Evolutionary conservation across 2,797 vertebrate species (phyloP).

Genomic region (Helostoma temminkii): DNA sequence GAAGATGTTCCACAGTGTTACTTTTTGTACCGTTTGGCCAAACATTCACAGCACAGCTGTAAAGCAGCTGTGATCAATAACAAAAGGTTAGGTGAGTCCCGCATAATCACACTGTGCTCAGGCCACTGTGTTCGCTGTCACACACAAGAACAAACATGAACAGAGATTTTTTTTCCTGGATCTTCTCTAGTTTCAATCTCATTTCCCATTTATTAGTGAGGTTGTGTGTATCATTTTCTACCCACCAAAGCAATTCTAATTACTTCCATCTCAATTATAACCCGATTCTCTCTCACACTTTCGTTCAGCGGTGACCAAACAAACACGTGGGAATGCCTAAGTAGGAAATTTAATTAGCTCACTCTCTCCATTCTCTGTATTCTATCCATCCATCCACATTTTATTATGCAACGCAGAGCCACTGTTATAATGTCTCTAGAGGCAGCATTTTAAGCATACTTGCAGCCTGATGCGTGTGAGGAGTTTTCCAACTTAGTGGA

Average conservation of each 20-base stretch:
- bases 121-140: constrained; percentile 5
- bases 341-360: constrained; percentile 56
- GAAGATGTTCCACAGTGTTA: constrained; percentile 3
- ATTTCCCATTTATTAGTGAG: constrained; percentile 28
- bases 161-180: neutral
- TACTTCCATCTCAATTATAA: constrained; percentile 1
- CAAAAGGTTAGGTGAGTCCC: neutral
- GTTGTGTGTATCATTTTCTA: constrained; percentile 19
- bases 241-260: constrained; percentile 24
- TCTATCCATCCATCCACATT: constrained; percentile 18
- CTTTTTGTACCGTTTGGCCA: constrained; percentile 18
- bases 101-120: neutral
- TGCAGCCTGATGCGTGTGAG: constrained; percentile 61
- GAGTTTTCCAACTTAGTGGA: constrained; percentile 67
- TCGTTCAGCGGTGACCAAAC: constrained; percentile 54
- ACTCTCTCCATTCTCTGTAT: constrained; percentile 12
- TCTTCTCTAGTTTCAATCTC: constrained; percentile 35
- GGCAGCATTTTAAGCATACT: constrained; percentile 74
- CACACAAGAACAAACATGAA: constrained; percentile 17
- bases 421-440: constrained; percentile 48
- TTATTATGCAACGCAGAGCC: constrained; percentile 71
- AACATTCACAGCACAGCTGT: constrained; percentile 43
- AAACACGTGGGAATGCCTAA: constrained; percentile 59
- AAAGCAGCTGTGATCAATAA: constrained; percentile 43
- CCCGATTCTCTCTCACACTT: constrained; percentile 22